These are phyloP conservation scores for Buceros bicornis DNA, from an alignment of 2,797 vertebrate genomes.

Conservation along the genomic window DNA sequence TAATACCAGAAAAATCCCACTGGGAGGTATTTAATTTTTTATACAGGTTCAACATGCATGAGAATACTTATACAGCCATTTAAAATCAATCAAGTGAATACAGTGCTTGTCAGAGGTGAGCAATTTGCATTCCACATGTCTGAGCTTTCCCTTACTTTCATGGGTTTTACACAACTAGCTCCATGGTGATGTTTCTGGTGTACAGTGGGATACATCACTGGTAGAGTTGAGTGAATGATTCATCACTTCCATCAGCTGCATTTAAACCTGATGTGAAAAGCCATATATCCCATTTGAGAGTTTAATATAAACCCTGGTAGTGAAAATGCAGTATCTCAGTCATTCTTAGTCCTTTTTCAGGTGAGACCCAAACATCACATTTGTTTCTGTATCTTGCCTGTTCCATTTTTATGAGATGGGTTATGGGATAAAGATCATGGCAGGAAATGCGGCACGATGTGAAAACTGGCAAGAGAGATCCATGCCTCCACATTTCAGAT, in stretches of 20 bases:
- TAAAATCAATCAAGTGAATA: conserved; percentile 59
- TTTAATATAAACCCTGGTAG: neutral
- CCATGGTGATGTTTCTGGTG: neutral
- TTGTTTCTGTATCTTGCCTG: neutral
- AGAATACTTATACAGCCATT: conserved; percentile 50
- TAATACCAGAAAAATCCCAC: conserved; percentile 23
- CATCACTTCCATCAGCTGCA: neutral
- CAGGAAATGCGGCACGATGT: neutral
- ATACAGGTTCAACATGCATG: conserved; percentile 43
- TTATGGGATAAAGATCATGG: neutral
- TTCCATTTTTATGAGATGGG: accelerated
- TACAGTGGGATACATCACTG: neutral
- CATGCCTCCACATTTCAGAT: neutral
- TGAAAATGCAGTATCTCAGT: neutral
- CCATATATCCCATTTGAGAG: neutral
- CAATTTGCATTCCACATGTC: conserved; percentile 44
- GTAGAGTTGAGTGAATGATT: neutral
- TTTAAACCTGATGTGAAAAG: neutral
- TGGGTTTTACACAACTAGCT: neutral
- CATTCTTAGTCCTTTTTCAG: neutral
- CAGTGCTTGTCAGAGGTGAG: conserved; percentile 25
- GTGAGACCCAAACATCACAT: neutral
- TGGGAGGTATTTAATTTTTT: conserved; percentile 57
- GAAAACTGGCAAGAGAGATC: neutral
- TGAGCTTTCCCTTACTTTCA: conserved; percentile 33